Evolutionary conservation across 2,888 invertebrate species (phyloP).

Genomic region (Argyra leucocephala): DNA sequence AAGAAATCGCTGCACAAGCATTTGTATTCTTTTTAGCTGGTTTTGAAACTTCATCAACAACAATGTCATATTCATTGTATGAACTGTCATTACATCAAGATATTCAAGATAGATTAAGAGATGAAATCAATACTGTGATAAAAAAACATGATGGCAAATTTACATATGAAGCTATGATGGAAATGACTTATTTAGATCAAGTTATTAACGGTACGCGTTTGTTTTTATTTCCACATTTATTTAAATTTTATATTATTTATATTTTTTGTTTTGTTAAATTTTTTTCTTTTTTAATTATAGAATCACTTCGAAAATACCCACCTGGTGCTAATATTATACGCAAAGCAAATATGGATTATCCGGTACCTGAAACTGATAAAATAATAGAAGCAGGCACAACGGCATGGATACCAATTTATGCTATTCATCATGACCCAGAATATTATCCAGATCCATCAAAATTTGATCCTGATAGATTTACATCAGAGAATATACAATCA

Average conservation of each 20-base stretch:
- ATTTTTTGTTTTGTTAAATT: neutral
- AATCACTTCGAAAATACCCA: conserved; percentile 47
- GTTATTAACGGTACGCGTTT: conserved; percentile 40
- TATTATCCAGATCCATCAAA: conserved; percentile 41
- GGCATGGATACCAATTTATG: conserved; percentile 35
- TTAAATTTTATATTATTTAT: conserved; percentile 26
- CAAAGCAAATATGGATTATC: conserved; percentile 10
- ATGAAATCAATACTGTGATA: conserved; percentile 36
- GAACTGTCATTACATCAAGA: conserved; percentile 40
- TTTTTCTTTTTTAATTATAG: conserved; percentile 28
- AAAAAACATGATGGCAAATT: conserved; percentile 33
- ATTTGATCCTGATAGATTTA: conserved; percentile 44
- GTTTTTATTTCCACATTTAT: neutral
- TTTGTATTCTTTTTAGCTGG: conserved; percentile 45
- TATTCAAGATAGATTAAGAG: conserved; percentile 37
- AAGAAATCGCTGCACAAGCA: conserved; percentile 39
- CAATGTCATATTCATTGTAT: conserved; percentile 39
- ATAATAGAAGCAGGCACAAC: conserved; percentile 35
- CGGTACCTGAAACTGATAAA: conserved; percentile 31
- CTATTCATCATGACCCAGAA: conserved; percentile 43
- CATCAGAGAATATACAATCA: conserved; percentile 28
- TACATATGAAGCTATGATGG: conserved; percentile 39
- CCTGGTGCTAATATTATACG: conserved; percentile 44
- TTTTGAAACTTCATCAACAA: conserved; percentile 44
- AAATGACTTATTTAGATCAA: conserved; percentile 42